Evolutionary conservation across 2,888 invertebrate species (phyloP).

Genomic region (Apantesis nais): DNA sequence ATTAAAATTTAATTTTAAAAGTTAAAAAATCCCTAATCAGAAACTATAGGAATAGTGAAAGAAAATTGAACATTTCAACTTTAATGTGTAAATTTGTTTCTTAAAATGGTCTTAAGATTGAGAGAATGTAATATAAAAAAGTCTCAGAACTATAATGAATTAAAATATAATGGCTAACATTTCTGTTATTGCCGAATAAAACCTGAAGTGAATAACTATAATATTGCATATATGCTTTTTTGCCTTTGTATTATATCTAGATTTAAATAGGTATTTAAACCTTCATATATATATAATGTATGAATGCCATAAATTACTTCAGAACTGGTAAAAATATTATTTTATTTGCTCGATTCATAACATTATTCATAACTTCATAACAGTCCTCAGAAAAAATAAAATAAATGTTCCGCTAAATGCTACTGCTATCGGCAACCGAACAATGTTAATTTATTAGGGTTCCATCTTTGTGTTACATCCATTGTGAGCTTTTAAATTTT

Average conservation of each 20-base stretch:
- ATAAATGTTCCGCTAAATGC: background rate
- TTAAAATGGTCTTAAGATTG: too few relatives aligned
- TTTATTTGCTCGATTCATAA: background rate
- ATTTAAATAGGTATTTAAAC: too few relatives aligned
- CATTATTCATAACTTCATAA: background rate
- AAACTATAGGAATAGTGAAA: background rate
- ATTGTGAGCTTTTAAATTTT: constrained; percentile 41
- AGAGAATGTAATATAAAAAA: too few relatives aligned
- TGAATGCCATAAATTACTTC: background rate
- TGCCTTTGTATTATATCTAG: background rate
- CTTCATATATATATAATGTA: too few relatives aligned
- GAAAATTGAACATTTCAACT: too few relatives aligned
- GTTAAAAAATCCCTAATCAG: background rate
- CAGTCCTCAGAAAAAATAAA: background rate
- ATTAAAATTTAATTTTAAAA: background rate
- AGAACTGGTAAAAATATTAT: background rate
- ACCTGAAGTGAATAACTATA: background rate
- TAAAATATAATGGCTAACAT: too few relatives aligned
- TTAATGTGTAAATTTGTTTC: too few relatives aligned
- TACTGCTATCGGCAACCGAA: background rate
- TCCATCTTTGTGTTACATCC: constrained; percentile 25
- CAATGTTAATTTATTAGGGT: constrained; percentile 26
- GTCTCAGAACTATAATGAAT: background rate
- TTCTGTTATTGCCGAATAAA: background rate
- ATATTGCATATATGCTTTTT: background rate